Base-by-base conservation (phyloP, 1,140 invertebrate genomes). In the Cataglyphis hispanica region DNA sequence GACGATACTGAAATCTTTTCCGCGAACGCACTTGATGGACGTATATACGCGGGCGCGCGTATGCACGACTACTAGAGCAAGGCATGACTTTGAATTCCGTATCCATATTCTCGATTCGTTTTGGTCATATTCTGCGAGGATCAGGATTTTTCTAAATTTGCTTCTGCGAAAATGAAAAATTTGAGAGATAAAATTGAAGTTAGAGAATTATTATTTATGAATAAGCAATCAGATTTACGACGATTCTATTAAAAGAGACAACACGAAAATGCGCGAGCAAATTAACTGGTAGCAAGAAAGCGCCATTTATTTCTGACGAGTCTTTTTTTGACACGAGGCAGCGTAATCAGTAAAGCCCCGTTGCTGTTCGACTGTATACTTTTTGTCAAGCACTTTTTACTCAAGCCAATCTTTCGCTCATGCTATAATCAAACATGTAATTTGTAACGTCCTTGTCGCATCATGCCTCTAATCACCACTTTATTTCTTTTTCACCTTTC, bases 1-100 rank as follows among this genome's bases (percentile, higher is more conserved):
- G 58, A 22, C 46, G 75, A 70, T 72, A 58, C 78, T 72, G 66
- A 81, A 72, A 81, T 58, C 50, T 5, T 31, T 58, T 53, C 53
- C 58, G 25, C 16, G 50, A 34, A 19, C 27, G 19, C 25, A 56
- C 56, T 34, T 60, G 78, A 83, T 83, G 37, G 40, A 83, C 43
- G 34, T n/a, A 19, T 31, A 19, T 66, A 40, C 13, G n/a, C n/a
- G n/a, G n/a, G n/a, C 10, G 6, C 37, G 22, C 34, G 31, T 34
- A 34, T 56, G 16, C 25, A 81, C 50, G n/a, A 81, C 16, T 60
- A 81, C 16, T 60, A 60, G 53, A 13, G 53, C 53, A 1, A 22
- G 37, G 72, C 19, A 50, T 81, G 10, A 58, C 22, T 58, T 11
- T 72, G 34, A 58, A 60, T 72, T 81, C 22, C 8, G 25, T 58